Conservation (phyloP, 1,140 invertebrate species). For the Euura lappo region DNA sequence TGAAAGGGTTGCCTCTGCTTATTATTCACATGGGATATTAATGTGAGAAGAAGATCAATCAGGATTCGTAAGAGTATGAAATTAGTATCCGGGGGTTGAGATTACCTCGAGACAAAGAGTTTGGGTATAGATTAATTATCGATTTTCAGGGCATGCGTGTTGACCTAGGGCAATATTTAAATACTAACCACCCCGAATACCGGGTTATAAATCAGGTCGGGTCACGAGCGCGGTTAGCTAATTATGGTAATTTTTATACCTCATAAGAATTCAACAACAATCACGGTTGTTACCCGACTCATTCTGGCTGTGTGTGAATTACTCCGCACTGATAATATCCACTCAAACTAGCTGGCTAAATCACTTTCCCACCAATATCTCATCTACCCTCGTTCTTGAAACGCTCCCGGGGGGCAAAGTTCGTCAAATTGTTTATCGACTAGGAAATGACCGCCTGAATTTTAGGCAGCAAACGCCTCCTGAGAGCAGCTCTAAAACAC, state of each 20-base stretch:
- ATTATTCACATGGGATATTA: no score
- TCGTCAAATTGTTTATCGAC: slow-evolving; percentile 1
- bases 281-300: background rate
- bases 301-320: no score
- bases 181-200: slow-evolving; percentile 25
- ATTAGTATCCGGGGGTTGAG: no score
- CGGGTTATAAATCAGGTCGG: slow-evolving; percentile 4
- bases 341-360: no score
- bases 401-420: background rate
- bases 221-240: slow-evolving; percentile 12
- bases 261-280: background rate
- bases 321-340: no score
- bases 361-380: background rate
- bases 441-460: background rate
- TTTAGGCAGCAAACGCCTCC: background rate
- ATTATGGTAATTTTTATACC: slow-evolving; percentile 29
- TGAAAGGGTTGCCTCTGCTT: no score
- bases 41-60: no score
- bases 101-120: background rate
- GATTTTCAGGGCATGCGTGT: slow-evolving; percentile 35
- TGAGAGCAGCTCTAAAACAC: background rate
- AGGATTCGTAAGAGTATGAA: no score
- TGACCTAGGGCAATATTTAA: slow-evolving; percentile 38
- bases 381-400: background rate
- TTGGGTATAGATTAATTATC: slow-evolving; percentile 37